Percentiles rank a stretch among this genome's conserved stretches.
These are phyloP conservation scores for Limnephilus marmoratus DNA, from an alignment of 2,888 invertebrate genomes.

Conservation along the genomic window DNA sequence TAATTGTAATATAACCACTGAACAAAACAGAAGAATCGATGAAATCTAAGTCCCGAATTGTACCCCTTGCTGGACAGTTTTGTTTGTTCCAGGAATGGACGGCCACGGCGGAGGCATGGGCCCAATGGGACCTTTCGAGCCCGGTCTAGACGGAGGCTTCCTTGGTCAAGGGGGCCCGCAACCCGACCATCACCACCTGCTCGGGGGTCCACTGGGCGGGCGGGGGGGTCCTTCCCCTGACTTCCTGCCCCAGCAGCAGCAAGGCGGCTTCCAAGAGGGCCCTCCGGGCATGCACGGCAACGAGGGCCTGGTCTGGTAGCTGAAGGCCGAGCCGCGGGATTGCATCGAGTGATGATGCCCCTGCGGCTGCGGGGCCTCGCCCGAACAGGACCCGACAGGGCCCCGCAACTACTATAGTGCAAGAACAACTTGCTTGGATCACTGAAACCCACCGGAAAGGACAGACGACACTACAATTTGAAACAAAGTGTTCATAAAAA, in stretches of 20 bases:
- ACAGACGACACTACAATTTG: neutral
- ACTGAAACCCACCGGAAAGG: neutral
- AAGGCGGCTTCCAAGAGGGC: conserved; percentile 73
- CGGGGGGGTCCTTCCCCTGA: conserved; percentile 80
- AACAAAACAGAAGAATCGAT: neutral
- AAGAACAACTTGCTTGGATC: conserved; percentile 42
- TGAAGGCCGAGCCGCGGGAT: conserved; percentile 79
- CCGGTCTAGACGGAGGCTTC: conserved; percentile 73
- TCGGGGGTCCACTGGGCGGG: conserved; percentile 66
- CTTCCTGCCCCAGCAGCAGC: conserved; percentile 75
- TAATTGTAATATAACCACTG: neutral
- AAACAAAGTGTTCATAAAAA: neutral
- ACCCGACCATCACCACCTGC: conserved; percentile 78
- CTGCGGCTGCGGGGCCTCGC: conserved; percentile 61
- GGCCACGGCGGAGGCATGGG: conserved; percentile 83
- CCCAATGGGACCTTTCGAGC: conserved; percentile 81
- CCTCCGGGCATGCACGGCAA: conserved; percentile 74
- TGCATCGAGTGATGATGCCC: conserved; percentile 76
- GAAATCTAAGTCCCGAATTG: conserved; percentile 18
- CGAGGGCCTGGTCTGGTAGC: conserved; percentile 78
- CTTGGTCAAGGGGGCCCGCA: conserved; percentile 70
- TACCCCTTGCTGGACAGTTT: conserved; percentile 56
- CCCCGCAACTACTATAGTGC: conserved; percentile 44
- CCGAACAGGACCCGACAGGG: neutral
- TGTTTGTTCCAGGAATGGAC: conserved; percentile 80